Percentiles rank a stretch among this genome's conserved stretches.
Evolutionary conservation across 2,113 vertebrate genomes (phyloP).

Genomic region (Cariama cristata): DNA sequence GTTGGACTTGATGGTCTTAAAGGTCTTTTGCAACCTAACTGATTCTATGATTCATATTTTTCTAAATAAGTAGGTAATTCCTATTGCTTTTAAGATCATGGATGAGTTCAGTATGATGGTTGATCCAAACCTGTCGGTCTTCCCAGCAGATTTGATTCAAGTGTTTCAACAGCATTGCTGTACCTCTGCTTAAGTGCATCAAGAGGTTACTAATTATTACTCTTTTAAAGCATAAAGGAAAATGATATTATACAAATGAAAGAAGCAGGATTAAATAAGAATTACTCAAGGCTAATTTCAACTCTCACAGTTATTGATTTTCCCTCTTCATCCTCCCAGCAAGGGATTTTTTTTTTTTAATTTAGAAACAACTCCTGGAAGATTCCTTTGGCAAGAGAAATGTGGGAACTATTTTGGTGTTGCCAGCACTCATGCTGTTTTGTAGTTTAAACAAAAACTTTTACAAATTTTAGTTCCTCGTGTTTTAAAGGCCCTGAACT

Average conservation of each 20-base stretch:
- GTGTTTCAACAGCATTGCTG: neutral
- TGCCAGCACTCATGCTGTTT: neutral
- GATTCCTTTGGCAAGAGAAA: neutral
- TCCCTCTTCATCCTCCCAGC: neutral
- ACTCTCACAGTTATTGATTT: neutral
- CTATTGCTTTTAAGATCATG: neutral
- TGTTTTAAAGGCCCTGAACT: neutral
- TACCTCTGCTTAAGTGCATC: neutral
- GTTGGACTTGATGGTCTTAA: accelerated
- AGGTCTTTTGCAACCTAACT: neutral
- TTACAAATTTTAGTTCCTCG: neutral
- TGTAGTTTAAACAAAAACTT: neutral
- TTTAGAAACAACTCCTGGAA: neutral
- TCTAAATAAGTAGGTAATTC: neutral
- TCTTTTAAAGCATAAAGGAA: neutral
- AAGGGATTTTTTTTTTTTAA: neutral
- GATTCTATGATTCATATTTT: neutral
- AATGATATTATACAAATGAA: neutral
- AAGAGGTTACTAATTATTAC: neutral
- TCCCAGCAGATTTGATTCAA: neutral
- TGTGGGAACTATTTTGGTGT: neutral
- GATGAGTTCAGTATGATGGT: neutral
- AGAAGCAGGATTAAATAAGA: neutral
- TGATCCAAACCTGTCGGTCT: neutral
- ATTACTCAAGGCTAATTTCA: neutral